Evolutionary conservation across 2,797 vertebrate species (phyloP), one percentile per base, ranked within the genome.

Genomic region (Diglossa cyanea): DNA sequence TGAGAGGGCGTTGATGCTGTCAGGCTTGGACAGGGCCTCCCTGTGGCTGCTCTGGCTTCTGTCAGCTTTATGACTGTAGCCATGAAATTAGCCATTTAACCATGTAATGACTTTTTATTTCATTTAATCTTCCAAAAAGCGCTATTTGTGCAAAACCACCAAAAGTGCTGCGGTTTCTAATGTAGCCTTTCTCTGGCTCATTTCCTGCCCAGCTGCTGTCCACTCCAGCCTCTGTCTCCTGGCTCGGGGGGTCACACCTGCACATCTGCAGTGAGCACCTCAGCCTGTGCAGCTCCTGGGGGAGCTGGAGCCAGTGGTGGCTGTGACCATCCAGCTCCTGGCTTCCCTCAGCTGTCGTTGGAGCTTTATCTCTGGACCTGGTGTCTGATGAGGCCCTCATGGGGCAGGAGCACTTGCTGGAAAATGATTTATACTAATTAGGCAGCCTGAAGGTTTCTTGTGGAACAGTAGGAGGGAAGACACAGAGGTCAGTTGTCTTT

Each of bases 371-470:
- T 83, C 78, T 37, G 73, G 90, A 70, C 77, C 68, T 58, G 35
- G 66, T 47, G 74, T 76, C 90, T 82, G 92, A 84, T 63, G 92
- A 91, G 95, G 83, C 86, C 2, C 0, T 92, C 88, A 37, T 50
- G 44, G 86, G 93, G 82, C 79, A 89, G 77, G 48, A 91, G 86
- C 94, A 91, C 82, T 91, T 96, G 75, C 67, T 96, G 90, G 93
- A 94, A 95, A 97, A 96, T 96, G 40, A 96, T 92, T 96, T 94
- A 88, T 96, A 93, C 92, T 96, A 93, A 96, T 96, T 96, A 96
- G 72, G 45, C 78, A 80, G 57, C 80, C 89, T 71, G 68, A 82
- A 94, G 78, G 71, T 75, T 89, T 76, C 90, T 89, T 92, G 85
- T 92, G 72, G 91, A 95, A 35, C 92, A 66, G 92, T 81, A 92